Conservation (phyloP, 2,797 vertebrate species). For the Somateria mollissima region DNA sequence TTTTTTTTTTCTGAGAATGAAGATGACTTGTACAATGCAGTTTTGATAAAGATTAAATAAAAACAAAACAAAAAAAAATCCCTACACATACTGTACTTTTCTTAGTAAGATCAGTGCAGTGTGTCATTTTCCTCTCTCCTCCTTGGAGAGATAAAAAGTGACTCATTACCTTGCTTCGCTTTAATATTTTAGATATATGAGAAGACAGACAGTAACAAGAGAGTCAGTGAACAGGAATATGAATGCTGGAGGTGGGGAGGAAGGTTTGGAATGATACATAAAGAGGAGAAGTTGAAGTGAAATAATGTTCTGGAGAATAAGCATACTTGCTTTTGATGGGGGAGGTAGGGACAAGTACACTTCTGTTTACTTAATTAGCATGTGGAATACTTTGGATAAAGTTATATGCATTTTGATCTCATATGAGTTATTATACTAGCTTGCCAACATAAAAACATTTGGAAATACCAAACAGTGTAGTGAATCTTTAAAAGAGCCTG, state of each 20-base stretch:
- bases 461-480: conserved; percentile 15
- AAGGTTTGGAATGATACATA: neutral
- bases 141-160: conserved; percentile 62
- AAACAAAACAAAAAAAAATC: neutral
- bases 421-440: conserved; percentile 53
- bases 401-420: conserved; percentile 51
- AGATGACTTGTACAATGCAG: neutral
- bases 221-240: conserved; percentile 14
- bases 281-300: conserved; percentile 9
- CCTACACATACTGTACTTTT: conserved; percentile 18
- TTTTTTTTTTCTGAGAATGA: neutral
- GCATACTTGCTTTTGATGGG: neutral
- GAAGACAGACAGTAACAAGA: conserved; percentile 40
- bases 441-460: conserved; percentile 44
- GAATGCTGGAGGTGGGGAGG: neutral
- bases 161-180: conserved; percentile 43
- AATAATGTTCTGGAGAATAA: conserved; percentile 39
- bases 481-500: conserved; percentile 12
- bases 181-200: conserved; percentile 63
- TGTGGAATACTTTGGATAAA: conserved; percentile 47
- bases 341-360: conserved; percentile 13
- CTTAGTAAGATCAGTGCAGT: conserved; percentile 29
- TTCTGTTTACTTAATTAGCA: conserved; percentile 65
- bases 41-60: conserved; percentile 25
- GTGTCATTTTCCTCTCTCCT: conserved; percentile 46